Evolutionary conservation across 2,888 invertebrate species (phyloP).

Genomic region (Leptopilina drosophilae): DNA sequence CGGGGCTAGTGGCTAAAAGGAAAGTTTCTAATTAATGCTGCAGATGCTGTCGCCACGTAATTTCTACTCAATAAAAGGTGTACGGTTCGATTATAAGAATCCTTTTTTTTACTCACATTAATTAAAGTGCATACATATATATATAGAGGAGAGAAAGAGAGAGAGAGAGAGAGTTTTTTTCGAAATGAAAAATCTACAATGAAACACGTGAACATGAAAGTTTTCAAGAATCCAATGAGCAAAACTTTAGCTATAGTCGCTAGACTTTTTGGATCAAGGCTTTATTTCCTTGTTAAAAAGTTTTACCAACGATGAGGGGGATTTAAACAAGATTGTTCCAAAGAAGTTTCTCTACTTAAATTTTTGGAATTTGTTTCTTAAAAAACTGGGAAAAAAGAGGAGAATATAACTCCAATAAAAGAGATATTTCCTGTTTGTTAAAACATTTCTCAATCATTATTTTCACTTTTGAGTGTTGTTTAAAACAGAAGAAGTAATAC

Average conservation of each 20-base stretch:
- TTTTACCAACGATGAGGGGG: slow-evolving; percentile 55
- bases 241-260: slow-evolving; percentile 43
- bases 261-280: slow-evolving; percentile 43
- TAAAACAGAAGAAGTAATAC: too few species aligned
- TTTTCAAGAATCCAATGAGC: slow-evolving; percentile 32
- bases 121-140: neutral
- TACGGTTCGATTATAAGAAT: slow-evolving; percentile 42
- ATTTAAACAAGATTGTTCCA: slow-evolving; percentile 55
- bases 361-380: neutral
- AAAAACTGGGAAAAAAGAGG: neutral
- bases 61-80: slow-evolving; percentile 15
- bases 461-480: too few species aligned
- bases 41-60: slow-evolving; percentile 56
- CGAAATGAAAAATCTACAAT: neutral
- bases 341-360: slow-evolving; percentile 44
- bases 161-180: neutral
- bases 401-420: too few species aligned
- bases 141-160: too few species aligned
- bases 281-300: slow-evolving; percentile 56
- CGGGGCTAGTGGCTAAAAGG: slow-evolving; percentile 53
- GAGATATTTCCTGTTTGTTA: too few species aligned
- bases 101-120: neutral
- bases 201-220: slow-evolving; percentile 26
- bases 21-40: slow-evolving; percentile 68
- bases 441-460: too few species aligned